Evolutionary conservation across 2,888 invertebrate species (phyloP).

Genomic region (Melikaiella ostensackeni): DNA sequence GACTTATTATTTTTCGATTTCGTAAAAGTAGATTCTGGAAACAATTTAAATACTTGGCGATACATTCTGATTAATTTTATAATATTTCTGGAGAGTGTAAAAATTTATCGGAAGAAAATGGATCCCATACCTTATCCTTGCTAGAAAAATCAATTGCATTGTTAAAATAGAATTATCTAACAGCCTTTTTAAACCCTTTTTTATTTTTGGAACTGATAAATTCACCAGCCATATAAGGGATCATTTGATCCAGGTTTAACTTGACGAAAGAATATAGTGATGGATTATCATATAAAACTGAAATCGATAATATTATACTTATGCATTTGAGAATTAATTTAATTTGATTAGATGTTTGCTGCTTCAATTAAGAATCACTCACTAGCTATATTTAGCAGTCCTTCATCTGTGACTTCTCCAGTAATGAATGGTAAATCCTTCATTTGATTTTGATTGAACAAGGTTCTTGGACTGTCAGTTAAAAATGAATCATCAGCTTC

Average conservation of each 20-base stretch:
- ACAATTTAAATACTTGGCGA: too few relatives aligned
- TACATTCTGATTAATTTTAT: too few relatives aligned
- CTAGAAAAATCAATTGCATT: neutral
- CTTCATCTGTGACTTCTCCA: constrained; percentile 56
- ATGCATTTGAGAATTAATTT: too few relatives aligned
- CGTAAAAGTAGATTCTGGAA: too few relatives aligned
- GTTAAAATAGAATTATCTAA: neutral
- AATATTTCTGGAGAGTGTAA: too few relatives aligned
- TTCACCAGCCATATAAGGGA: neutral
- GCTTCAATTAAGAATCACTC: neutral
- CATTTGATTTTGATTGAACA: constrained; percentile 46
- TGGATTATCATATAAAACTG: neutral
- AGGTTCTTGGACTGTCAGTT: constrained; percentile 50
- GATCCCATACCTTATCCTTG: constrained; percentile 2
- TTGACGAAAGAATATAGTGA: neutral
- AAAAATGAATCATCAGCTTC: constrained; percentile 53
- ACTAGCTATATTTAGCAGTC: constrained; percentile 52
- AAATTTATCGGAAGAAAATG: neutral
- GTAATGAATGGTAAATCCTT: constrained; percentile 55
- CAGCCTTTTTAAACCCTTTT: neutral
- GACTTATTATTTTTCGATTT: too few relatives aligned
- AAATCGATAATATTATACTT: neutral
- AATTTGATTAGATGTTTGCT: too few relatives aligned
- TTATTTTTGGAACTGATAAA: neutral
- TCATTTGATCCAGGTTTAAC: neutral